Conservation (phyloP, 2,888 invertebrate species). For the Augiades crinisus region DNA sequence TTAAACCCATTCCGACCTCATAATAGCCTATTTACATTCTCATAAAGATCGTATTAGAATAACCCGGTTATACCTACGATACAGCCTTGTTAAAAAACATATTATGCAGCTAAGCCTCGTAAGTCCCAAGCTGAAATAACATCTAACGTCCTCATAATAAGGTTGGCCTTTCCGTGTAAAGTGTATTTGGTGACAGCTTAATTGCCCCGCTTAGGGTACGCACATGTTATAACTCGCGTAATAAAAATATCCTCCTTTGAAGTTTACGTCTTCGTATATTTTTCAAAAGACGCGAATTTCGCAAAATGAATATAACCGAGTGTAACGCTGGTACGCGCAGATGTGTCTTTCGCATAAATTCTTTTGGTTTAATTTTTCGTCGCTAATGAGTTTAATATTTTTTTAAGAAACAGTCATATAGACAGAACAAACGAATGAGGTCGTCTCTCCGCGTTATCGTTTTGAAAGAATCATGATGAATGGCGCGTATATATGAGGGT, state of each 20-base stretch:
- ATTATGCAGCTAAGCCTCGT: background rate
- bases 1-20: slow-evolving; percentile 14
- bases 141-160: background rate
- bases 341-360: background rate
- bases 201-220: slow-evolving; percentile 27
- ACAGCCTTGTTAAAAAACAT: slow-evolving; percentile 8
- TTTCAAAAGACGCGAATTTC: slow-evolving; percentile 16
- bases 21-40: slow-evolving; percentile 20
- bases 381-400: background rate
- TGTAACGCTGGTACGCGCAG: background rate
- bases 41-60: slow-evolving; percentile 18
- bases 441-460: too few species aligned
- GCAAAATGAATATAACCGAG: slow-evolving; percentile 3
- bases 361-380: slow-evolving; percentile 5
- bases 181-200: background rate
- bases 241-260: slow-evolving; percentile 35
- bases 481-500: too few species aligned
- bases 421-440: too few species aligned
- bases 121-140: background rate
- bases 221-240: slow-evolving; percentile 29
- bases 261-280: slow-evolving; percentile 24
- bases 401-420: too few species aligned
- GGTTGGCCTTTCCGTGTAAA: slow-evolving; percentile 1
- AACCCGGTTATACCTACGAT: slow-evolving; percentile 10
- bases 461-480: too few species aligned